Percentiles rank a stretch among this genome's conserved stretches.
These are phyloP conservation scores for Rhynchonycteris naso DNA, from an alignment of 2,797 vertebrate genomes.

Conservation along the genomic window DNA sequence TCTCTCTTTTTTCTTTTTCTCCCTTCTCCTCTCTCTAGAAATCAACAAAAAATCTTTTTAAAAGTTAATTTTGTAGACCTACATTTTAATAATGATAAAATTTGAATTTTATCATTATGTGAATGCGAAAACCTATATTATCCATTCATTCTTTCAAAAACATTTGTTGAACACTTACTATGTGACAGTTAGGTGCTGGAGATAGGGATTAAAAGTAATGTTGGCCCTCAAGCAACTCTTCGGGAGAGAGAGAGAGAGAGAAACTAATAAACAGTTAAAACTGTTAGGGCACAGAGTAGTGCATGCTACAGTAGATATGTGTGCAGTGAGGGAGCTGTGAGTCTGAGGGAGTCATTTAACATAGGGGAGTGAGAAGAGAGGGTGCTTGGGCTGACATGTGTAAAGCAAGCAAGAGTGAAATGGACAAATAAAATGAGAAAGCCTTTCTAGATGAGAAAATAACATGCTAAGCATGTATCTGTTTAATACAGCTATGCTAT, in stretches of 20 bases:
- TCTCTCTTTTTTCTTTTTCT: too few relatives aligned
- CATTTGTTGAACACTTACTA: neutral
- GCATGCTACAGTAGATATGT: fast-evolving
- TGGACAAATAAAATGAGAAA: neutral
- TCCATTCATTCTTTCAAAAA: neutral
- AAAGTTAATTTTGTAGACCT: neutral
- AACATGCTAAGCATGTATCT: neutral
- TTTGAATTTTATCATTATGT: too few relatives aligned
- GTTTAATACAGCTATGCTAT: neutral
- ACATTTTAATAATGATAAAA: conserved; percentile 22
- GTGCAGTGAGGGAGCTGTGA: neutral
- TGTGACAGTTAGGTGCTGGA: neutral
- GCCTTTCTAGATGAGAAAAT: neutral
- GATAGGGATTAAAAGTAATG: neutral
- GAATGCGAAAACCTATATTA: neutral
- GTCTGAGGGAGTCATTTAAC: neutral
- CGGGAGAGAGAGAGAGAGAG: neutral
- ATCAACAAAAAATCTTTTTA: too few relatives aligned
- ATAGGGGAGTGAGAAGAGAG: neutral
- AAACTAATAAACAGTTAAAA: neutral
- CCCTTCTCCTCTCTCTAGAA: too few relatives aligned
- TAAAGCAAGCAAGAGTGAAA: neutral
- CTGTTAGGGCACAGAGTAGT: neutral
- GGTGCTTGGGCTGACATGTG: neutral
- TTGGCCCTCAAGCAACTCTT: neutral